A percentile compares a stretch with the other conserved stretches of the same genome.
Evolutionary conservation across 2,797 vertebrate genomes (phyloP).

Genomic region (Buphagus erythrorhynchus): DNA sequence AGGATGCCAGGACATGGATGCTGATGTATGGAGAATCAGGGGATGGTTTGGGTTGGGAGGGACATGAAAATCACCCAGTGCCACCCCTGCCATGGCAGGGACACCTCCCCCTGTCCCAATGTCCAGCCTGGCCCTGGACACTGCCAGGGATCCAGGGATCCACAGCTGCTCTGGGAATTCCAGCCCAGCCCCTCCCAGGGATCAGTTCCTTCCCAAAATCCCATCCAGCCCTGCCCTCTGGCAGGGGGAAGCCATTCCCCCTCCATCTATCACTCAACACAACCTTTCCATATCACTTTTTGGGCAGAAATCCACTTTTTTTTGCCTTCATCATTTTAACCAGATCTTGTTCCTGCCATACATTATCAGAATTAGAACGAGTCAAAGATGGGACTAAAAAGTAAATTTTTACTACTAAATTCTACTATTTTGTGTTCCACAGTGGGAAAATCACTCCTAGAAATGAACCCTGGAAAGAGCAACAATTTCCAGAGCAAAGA

Average conservation of each 20-base stretch:
- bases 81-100: too few species aligned
- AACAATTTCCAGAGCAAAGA: background rate
- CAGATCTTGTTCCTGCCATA: background rate
- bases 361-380: background rate
- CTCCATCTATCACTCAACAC: background rate
- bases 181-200: background rate
- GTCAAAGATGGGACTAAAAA: background rate
- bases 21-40: accelerated
- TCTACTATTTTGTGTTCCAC: background rate
- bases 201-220: background rate
- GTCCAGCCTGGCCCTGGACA: too few species aligned
- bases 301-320: background rate
- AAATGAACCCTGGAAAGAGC: background rate
- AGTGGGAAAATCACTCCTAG: background rate
- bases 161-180: background rate
- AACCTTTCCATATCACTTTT: accelerated
- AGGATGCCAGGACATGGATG: accelerated
- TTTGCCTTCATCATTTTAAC: background rate
- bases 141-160: background rate
- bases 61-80: background rate
- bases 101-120: too few species aligned
- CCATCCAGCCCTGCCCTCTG: background rate
- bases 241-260: background rate
- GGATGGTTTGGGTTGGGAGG: background rate
- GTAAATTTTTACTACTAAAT: background rate